Evolutionary conservation across 2,113 vertebrate species (phyloP).

Genomic region (Lanius collurio): DNA sequence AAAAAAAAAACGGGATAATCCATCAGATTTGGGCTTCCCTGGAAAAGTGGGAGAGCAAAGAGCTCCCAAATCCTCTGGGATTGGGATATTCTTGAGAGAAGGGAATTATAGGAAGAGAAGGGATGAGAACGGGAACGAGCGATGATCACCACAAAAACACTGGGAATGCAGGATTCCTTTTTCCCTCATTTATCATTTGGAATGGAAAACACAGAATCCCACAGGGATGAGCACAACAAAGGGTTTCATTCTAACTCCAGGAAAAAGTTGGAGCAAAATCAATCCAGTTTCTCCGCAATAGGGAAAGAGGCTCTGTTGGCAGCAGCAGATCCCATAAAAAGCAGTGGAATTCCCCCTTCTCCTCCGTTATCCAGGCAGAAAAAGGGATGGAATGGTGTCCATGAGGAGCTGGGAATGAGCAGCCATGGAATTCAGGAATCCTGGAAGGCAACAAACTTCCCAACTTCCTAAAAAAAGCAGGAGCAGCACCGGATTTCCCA

Average conservation of each 20-base stretch:
- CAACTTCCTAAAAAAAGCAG: neutral
- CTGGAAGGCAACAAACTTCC: neutral
- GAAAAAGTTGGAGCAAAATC: rapidly evolving
- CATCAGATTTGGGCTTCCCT: neutral
- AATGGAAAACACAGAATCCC: neutral
- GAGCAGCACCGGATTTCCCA: neutral
- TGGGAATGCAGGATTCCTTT: neutral
- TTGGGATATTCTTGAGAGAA: neutral
- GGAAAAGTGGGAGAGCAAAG: neutral
- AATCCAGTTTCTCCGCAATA: neutral
- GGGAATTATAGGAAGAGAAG: neutral
- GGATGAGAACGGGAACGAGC: rapidly evolving
- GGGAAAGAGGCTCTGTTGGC: neutral
- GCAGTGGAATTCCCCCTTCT: neutral
- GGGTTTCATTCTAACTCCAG: neutral
- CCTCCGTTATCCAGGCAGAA: neutral
- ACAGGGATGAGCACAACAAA: neutral
- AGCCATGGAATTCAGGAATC: neutral
- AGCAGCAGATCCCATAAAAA: neutral
- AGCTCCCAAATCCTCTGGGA: neutral
- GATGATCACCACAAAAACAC: neutral
- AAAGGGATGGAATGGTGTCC: neutral
- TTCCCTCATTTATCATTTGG: rapidly evolving
- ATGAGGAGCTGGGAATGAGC: neutral
- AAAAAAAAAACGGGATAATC: neutral